Conservation (phyloP, 2,888 invertebrate genomes). For the Heteropelma amictum region DNA sequence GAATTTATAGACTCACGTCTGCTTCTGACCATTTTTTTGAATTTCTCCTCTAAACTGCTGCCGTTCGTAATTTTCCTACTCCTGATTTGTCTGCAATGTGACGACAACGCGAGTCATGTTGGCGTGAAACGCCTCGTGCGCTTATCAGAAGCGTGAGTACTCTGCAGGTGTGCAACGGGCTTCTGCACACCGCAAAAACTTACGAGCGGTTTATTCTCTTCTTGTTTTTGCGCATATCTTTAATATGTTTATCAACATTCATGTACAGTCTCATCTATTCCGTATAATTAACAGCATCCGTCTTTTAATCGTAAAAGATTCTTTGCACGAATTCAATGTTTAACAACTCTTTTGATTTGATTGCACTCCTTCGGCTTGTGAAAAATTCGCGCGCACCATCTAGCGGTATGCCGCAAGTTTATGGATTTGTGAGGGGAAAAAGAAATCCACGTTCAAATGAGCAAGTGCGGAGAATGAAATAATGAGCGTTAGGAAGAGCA, state of each 20-base stretch:
- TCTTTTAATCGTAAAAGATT: neutral
- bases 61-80: no score
- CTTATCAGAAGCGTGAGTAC: neutral
- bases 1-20: no score
- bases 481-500: conserved; percentile 35
- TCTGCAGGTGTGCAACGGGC: conserved; percentile 26
- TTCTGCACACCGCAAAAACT: conserved; percentile 6
- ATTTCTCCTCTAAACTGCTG: no score
- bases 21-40: no score
- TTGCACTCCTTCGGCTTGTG: no score
- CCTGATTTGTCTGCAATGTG: no score
- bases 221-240: no score
- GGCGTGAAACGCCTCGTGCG: neutral
- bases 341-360: no score
- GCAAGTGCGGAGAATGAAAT: conserved; percentile 8
- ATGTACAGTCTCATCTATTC: neutral
- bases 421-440: neutral
- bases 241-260: neutral
- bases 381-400: no score
- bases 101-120: neutral
- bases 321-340: neutral
- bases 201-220: no score
- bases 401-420: neutral
- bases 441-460: neutral
- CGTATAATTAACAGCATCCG: conserved; percentile 16